Evolutionary conservation across 2,888 invertebrate species (phyloP).

Genomic region (Ectemnius lituratus): DNA sequence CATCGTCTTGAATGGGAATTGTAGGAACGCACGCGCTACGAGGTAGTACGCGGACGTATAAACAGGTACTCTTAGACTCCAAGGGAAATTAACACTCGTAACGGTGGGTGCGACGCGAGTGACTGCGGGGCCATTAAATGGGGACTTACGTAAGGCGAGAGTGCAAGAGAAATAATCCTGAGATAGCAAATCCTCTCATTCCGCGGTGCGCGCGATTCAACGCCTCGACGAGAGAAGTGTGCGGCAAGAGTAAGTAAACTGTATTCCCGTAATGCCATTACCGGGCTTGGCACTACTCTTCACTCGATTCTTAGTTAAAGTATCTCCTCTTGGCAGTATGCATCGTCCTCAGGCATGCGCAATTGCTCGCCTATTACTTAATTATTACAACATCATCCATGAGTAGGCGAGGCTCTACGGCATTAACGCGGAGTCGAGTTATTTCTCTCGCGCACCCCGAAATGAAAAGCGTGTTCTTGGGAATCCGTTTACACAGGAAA

Average conservation of each 20-base stretch:
- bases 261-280: neutral
- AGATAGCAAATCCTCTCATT: slow-evolving; percentile 30
- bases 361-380: no score
- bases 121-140: slow-evolving; percentile 22
- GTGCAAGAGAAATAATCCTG: slow-evolving; percentile 40
- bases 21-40: no score
- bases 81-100: slow-evolving; percentile 3
- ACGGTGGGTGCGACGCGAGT: neutral
- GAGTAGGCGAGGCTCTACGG: no score
- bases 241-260: slow-evolving; percentile 9
- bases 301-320: neutral
- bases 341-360: no score
- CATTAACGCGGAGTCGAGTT: no score
- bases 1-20: no score
- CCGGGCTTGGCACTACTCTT: neutral
- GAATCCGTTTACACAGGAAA: neutral
- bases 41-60: no score
- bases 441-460: no score
- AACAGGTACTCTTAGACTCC: neutral
- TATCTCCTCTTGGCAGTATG: neutral
- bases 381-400: no score
- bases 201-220: slow-evolving; percentile 20
- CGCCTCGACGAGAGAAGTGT: slow-evolving; percentile 17
- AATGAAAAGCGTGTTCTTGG: no score
- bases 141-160: slow-evolving; percentile 22